Conservation (phyloP, 1,140 invertebrate species). For the Nixonia krombeini region DNA sequence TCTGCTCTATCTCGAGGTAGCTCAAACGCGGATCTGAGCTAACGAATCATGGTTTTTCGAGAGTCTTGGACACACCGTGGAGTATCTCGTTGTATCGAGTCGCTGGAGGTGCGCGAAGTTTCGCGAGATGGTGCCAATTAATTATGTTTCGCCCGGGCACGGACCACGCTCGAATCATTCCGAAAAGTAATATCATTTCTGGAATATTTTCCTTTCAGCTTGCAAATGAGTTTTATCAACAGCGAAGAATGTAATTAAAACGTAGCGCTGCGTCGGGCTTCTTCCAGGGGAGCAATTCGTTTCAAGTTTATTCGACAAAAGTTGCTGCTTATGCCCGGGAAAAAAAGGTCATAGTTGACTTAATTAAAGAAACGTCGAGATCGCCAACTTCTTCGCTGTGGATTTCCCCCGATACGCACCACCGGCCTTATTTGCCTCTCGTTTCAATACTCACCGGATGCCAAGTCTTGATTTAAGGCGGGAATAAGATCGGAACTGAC, state of each 20-base stretch:
- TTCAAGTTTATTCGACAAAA: conserved; percentile 5
- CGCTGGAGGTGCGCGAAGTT: too few relatives aligned
- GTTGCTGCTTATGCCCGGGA: background rate
- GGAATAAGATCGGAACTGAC: conserved; percentile 6
- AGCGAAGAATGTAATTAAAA: background rate
- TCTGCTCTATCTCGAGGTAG: conserved; percentile 40
- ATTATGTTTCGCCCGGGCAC: too few relatives aligned
- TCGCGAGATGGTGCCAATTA: too few relatives aligned
- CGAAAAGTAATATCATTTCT: background rate
- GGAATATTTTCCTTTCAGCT: background rate
- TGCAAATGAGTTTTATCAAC: background rate
- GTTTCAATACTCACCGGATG: background rate
- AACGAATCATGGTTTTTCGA: too few relatives aligned
- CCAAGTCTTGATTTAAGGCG: conserved; percentile 4
- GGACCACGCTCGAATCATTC: too few relatives aligned
- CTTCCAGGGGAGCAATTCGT: conserved; percentile 2
- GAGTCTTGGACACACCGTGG: too few relatives aligned
- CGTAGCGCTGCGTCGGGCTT: background rate
- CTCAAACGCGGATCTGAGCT: conserved; percentile 21
- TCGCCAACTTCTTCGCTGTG: background rate
- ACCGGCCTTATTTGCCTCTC: background rate
- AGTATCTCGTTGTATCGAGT: too few relatives aligned
- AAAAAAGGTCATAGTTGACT: conserved; percentile 6
- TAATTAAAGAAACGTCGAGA: conserved; percentile 5
- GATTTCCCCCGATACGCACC: background rate